phyloP scores from a whole-genome alignment of 2,113 vertebrate genomes.

The Silurus meridionalis region DNA sequence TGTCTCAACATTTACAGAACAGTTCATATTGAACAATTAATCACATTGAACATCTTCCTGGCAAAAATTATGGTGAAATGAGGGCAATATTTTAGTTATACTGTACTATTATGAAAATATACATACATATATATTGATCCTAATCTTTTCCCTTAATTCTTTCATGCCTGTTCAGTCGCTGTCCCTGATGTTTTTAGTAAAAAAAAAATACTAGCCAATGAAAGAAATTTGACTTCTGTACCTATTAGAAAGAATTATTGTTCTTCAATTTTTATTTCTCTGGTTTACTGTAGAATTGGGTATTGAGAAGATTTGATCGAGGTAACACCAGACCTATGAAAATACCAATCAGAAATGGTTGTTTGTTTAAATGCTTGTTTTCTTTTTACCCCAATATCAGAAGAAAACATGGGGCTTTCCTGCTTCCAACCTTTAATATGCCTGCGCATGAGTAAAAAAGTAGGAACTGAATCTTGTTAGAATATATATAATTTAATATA shows the following conservation, averaged over 20 bases:
- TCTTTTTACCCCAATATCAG: background rate
- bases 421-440: background rate
- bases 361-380: background rate
- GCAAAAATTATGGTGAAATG: background rate
- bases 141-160: background rate
- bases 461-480: background rate
- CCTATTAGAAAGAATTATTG: background rate
- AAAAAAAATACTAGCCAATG: background rate
- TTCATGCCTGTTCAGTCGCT: background rate
- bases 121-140: background rate
- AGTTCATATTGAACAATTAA: background rate
- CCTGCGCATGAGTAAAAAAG: background rate
- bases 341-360: background rate
- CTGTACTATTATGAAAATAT: background rate
- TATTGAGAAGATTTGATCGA: background rate
- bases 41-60: background rate
- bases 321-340: background rate
- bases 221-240: background rate
- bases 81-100: background rate
- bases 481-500: background rate
- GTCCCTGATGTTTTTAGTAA: background rate
- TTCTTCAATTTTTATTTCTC: background rate
- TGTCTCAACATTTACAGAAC: background rate
- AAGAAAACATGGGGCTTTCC: background rate
- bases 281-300: background rate